Percentiles rank a stretch among this genome's conserved stretches.
Conservation (phyloP, 2,113 vertebrate species). For the Boulengeromyrus knoepffleri region DNA sequence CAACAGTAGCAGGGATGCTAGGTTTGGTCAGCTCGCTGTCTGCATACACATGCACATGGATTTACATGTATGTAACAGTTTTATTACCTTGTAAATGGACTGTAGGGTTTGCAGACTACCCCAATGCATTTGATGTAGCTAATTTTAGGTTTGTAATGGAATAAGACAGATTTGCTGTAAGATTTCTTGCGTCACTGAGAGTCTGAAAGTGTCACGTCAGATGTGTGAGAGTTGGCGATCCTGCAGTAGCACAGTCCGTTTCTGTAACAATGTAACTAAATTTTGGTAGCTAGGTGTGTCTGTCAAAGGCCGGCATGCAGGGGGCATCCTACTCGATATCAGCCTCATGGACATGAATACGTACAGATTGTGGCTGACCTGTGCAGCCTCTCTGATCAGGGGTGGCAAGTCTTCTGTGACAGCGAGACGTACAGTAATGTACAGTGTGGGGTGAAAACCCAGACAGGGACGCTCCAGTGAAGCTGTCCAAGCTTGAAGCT, state of each 20-base stretch:
- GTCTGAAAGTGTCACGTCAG: neutral
- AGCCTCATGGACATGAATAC: neutral
- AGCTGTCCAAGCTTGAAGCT: conserved; percentile 52
- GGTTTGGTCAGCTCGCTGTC: neutral
- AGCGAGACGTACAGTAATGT: neutral
- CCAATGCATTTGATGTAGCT: too few relatives aligned
- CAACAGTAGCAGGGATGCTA: neutral
- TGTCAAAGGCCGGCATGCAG: neutral
- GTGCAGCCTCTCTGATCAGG: neutral
- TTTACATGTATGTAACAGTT: neutral
- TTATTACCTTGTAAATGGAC: neutral
- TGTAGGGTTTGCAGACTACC: neutral
- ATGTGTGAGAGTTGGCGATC: neutral
- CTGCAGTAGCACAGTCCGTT: neutral
- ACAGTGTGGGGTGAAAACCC: neutral
- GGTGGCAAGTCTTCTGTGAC: neutral
- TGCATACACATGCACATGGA: neutral
- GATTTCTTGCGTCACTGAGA: neutral
- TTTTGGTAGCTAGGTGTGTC: neutral
- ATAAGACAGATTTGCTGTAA: too few relatives aligned
- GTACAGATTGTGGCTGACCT: neutral
- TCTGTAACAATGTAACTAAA: neutral
- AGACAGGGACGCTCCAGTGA: neutral
- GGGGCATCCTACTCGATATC: neutral
- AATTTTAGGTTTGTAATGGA: too few relatives aligned